A percentile compares a stretch with the other conserved stretches of the same genome.
Conservation (phyloP, 2,113 vertebrate genomes). For the Chamaetylas fuelleborni region DNA sequence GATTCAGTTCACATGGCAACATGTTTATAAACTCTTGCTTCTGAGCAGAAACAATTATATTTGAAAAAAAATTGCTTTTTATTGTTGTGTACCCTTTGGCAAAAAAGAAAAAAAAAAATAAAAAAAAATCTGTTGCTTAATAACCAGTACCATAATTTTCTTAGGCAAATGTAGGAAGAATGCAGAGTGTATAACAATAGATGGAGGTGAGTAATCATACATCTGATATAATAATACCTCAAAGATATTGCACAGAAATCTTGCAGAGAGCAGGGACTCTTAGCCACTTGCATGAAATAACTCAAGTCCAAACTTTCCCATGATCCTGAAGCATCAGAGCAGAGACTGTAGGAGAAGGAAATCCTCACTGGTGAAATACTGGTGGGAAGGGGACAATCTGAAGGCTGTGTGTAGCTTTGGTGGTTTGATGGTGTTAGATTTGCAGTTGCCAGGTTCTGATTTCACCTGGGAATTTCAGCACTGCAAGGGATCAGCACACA, state of each 20-base stretch:
- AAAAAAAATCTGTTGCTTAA: background rate
- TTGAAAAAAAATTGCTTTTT: background rate
- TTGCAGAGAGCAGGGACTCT: background rate
- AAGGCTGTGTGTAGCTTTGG: background rate
- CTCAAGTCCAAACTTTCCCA: background rate
- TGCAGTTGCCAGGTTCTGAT: background rate
- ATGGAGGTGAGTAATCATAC: background rate
- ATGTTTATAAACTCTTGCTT: background rate
- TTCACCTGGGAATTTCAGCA: background rate
- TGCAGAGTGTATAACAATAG: background rate
- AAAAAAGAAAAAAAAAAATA: background rate
- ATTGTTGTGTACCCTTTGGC: background rate
- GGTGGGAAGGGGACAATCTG: background rate
- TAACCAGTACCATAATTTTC: background rate
- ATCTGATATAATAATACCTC: background rate
- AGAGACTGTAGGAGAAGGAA: background rate
- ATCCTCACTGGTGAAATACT: background rate
- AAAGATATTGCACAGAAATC: background rate
- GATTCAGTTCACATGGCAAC: conserved; percentile 12
- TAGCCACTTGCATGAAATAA: background rate
- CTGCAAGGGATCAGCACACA: background rate
- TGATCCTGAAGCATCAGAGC: background rate
- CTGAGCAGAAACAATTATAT: background rate
- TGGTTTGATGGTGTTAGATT: background rate
- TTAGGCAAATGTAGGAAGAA: background rate